These are phyloP conservation scores for Thinocorus orbignyianus DNA, from an alignment of 2,113 vertebrate species.

Conservation along the genomic window DNA sequence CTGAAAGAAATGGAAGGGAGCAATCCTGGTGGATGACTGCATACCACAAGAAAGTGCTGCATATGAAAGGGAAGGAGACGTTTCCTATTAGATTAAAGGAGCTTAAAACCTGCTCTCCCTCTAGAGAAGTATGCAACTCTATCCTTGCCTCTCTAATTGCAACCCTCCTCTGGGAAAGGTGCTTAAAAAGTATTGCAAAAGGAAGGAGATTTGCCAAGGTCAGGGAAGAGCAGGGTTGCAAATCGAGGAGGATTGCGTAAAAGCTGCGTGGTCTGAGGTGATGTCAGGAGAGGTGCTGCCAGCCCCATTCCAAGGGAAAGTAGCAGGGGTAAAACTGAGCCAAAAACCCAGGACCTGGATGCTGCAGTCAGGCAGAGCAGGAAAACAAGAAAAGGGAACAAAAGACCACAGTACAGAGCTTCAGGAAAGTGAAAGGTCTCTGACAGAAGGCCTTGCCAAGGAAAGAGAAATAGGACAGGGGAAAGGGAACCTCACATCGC, in stretches of 20 bases:
- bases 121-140: slow-evolving; percentile 14
- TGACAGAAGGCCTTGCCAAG: not conserved
- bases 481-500: not conserved
- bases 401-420: not conserved
- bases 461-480: not conserved
- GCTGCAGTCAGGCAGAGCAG: not conserved
- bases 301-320: not conserved
- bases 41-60: slow-evolving; percentile 42
- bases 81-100: slow-evolving; percentile 42
- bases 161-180: not conserved
- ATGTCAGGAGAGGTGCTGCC: not conserved
- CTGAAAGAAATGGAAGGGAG: slow-evolving; percentile 23
- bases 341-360: not conserved
- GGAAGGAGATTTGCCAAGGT: slow-evolving; percentile 24
- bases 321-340: not conserved
- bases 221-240: not conserved
- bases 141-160: slow-evolving; percentile 39
- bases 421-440: slow-evolving; percentile 25
- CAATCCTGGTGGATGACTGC: slow-evolving; percentile 17
- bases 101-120: slow-evolving; percentile 39
- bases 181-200: slow-evolving; percentile 35
- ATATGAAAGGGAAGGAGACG: slow-evolving; percentile 40
- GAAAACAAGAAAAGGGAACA: not conserved
- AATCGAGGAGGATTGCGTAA: not conserved
- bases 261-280: not conserved